Percentiles rank a stretch among this genome's conserved stretches.
Conservation (phyloP, 2,797 vertebrate species). For the Phrynocephalus guinanensis region DNA sequence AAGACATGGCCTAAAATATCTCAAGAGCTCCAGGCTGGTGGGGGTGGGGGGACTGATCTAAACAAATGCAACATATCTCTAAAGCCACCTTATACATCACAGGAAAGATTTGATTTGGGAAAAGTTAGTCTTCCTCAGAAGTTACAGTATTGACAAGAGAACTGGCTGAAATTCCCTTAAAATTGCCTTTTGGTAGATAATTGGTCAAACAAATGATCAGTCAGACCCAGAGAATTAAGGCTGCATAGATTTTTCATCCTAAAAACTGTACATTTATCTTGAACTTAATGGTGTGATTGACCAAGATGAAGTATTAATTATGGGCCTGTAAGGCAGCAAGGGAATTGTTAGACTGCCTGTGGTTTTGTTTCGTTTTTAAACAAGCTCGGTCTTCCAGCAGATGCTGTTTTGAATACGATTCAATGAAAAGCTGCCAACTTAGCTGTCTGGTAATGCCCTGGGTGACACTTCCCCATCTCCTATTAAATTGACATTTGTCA, state of each 20-base stretch:
- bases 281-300: slow-evolving; percentile 15
- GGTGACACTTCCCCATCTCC: slow-evolving; percentile 64
- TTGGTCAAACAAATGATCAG: slow-evolving; percentile 28
- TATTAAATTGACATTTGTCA: slow-evolving; percentile 81
- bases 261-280: slow-evolving; percentile 4
- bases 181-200: slow-evolving; percentile 19
- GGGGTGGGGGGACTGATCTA: too few species aligned
- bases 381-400: neutral
- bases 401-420: slow-evolving; percentile 32
- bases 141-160: neutral
- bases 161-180: neutral
- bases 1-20: neutral
- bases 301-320: slow-evolving; percentile 28
- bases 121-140: neutral
- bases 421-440: slow-evolving; percentile 49
- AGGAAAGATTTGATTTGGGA: neutral
- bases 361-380: neutral
- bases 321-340: neutral
- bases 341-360: neutral
- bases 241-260: neutral
- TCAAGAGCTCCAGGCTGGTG: neutral
- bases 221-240: neutral
- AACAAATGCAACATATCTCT: neutral
- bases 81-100: neutral
- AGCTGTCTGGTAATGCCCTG: slow-evolving; percentile 51